These are phyloP conservation scores for Muscidifurax raptorellus DNA, from an alignment of 1,140 invertebrate genomes.

Conservation along the genomic window DNA sequence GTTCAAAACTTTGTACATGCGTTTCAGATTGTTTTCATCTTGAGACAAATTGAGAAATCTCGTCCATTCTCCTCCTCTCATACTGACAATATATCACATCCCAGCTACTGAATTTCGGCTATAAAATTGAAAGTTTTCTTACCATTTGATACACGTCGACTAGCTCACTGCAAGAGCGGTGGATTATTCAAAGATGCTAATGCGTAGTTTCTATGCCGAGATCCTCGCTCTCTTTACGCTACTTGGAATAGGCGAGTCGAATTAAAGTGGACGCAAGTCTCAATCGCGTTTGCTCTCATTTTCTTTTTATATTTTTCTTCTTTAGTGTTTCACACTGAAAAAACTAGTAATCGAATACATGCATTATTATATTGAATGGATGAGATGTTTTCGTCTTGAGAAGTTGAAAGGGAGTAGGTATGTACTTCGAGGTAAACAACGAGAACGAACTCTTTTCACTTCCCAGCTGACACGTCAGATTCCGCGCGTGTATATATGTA, in stretches of 20 bases:
- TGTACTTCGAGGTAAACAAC: background rate
- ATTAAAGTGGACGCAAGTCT: conserved; percentile 31
- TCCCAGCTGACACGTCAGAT: background rate
- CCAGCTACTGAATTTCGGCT: no score
- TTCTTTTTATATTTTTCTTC: background rate
- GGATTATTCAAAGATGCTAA: conserved; percentile 53
- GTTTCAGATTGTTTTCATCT: no score
- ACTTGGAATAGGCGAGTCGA: conserved; percentile 26
- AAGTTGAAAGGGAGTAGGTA: background rate
- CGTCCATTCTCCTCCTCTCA: no score
- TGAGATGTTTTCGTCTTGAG: background rate
- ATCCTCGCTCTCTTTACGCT: conserved; percentile 49
- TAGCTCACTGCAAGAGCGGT: no score
- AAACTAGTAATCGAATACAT: background rate
- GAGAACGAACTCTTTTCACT: conserved; percentile 1
- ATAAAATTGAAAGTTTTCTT: no score
- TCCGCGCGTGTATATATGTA: conserved; percentile 1
- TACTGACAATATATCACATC: no score
- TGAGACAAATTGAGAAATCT: no score
- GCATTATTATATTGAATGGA: background rate
- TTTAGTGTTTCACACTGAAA: background rate
- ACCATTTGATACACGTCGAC: no score
- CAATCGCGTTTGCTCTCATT: background rate
- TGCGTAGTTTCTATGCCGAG: conserved; percentile 49
- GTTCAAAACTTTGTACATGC: no score